Evolutionary conservation across 2,113 vertebrate species (phyloP), one percentile per base, ranked within the genome.

Genomic region (Prinia subflava): DNA sequence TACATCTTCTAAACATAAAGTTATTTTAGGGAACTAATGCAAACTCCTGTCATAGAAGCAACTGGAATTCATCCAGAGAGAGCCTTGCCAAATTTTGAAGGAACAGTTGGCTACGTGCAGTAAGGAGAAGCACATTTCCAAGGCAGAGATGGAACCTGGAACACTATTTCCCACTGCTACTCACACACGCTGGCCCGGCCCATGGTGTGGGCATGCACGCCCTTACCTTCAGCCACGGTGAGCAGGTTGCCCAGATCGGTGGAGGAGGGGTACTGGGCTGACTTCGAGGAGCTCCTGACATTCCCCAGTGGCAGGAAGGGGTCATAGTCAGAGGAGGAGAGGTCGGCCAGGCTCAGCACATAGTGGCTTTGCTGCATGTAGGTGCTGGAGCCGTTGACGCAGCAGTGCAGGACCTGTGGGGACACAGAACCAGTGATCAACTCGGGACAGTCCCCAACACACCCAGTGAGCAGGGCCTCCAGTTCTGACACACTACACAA

Each of bases 301-400:
- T 98, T 99, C 44, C 98, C 98, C 95, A 99, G 95, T 15, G 98
- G 97, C 92, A 99, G 96, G 94, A 99, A 99, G 0, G 99, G 99
- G 96, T 99, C 99, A 1, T 99, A 99, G 89, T 99, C 98, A 13
- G 98, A 94, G 65, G 98, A 98, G 0, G 98, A 99, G 88, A 99
- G 97, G 96, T 99, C 99, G 0, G 99, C 98, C 95, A 99, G 97
- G 62, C 98, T 99, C 95, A 99, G 96, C 53, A 99, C 98, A 27
- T 99, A 99, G 96, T 99, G 99, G 97, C 99, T 99, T 93, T 99
- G 99, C 82, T 99, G 99, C 11, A 98, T 99, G 59, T 99, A 99
- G 3, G 99, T 98, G 96, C 97, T 99, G 55, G 99, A 99, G 80
- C 99, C 99, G 4, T 98, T 99, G 81, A 99, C 98, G 52, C 99